Evolutionary conservation across 2,888 invertebrate species (phyloP).

Genomic region (Dioctria linearis): DNA sequence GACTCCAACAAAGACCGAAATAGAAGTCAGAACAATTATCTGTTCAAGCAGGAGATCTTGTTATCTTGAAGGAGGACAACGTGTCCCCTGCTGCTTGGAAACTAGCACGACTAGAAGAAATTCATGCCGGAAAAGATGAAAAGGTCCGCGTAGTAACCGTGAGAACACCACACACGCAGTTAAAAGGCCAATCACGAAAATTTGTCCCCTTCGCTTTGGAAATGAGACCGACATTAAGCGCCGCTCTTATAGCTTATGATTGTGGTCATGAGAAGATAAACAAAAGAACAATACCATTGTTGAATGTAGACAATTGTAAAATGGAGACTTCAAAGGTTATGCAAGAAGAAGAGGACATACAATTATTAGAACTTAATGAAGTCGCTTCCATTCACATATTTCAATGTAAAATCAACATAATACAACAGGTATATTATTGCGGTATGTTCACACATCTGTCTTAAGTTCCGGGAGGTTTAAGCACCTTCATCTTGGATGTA

Average conservation of each 20-base stretch:
- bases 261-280: neutral
- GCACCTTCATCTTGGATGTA: neutral
- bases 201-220: neutral
- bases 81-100: conserved; percentile 56
- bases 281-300: neutral
- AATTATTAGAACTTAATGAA: neutral
- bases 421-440: neutral
- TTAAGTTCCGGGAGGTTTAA: neutral
- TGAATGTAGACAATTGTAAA: neutral
- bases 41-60: conserved; percentile 57
- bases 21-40: conserved; percentile 55
- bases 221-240: neutral
- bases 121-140: conserved; percentile 60
- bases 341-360: neutral
- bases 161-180: conserved; percentile 44
- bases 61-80: conserved; percentile 57
- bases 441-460: neutral
- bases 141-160: conserved; percentile 59
- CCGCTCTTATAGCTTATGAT: neutral
- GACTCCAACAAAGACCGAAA: conserved; percentile 60
- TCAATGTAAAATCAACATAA: conserved; percentile 11
- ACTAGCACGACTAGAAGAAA: conserved; percentile 57
- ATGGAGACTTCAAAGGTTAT: neutral
- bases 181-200: conserved; percentile 9
- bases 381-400: neutral